Conservation (phyloP, 1,140 invertebrate species). For the Hydropsyche tenuis region DNA sequence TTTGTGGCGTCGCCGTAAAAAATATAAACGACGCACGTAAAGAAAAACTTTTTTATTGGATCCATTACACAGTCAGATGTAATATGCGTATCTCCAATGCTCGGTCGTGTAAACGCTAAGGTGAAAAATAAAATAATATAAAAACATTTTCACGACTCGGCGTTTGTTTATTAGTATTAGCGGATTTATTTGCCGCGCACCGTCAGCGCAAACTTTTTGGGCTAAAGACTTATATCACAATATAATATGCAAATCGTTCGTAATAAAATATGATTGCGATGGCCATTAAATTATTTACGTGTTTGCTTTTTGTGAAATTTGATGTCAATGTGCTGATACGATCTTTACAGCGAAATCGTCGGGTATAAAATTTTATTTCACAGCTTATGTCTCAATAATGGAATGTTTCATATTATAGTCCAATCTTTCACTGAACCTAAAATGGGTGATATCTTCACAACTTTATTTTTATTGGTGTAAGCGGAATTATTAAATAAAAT, state of each 20-base stretch:
- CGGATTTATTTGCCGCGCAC: slow-evolving; percentile 5
- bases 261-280: slow-evolving; percentile 11
- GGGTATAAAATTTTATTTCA: too few relatives aligned
- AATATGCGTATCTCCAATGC: neutral
- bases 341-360: neutral
- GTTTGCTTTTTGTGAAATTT: slow-evolving; percentile 8
- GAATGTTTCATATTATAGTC: too few relatives aligned
- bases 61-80: neutral
- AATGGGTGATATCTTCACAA: too few relatives aligned
- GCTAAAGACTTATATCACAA: neutral
- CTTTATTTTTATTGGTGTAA: too few relatives aligned
- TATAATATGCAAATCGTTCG: slow-evolving; percentile 11
- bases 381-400: too few relatives aligned
- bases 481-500: too few relatives aligned
- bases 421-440: too few relatives aligned
- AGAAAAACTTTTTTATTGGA: slow-evolving; percentile 31
- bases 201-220: neutral
- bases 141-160: slow-evolving; percentile 1
- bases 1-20: slow-evolving; percentile 27
- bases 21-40: slow-evolving; percentile 13
- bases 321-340: neutral
- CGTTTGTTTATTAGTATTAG: slow-evolving; percentile 8
- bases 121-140: slow-evolving; percentile 10
- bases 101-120: neutral
- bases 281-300: neutral